Conservation (phyloP, 2,113 vertebrate species). For the Morone chrysops region DNA sequence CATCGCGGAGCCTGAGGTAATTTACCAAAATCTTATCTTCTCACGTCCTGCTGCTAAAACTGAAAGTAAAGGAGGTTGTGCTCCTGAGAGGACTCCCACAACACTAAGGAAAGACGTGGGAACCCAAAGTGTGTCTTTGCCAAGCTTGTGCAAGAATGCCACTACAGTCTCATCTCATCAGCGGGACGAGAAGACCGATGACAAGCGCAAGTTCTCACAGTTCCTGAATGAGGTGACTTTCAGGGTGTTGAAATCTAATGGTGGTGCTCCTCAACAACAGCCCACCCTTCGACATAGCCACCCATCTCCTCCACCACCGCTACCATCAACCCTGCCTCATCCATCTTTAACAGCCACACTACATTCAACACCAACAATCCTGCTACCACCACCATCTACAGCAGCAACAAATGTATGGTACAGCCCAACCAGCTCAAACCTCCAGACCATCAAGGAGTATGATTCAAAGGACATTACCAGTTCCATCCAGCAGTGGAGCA, state of each 20-base stretch:
- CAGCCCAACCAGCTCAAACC: slow-evolving; percentile 57
- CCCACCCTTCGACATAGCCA: slow-evolving; percentile 39
- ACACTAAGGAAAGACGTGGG: slow-evolving; percentile 41
- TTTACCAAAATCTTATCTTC: slow-evolving; percentile 79
- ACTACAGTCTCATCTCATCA: slow-evolving; percentile 70
- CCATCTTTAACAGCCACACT: background rate
- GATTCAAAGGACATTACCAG: slow-evolving; percentile 59
- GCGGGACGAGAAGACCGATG: slow-evolving; percentile 79
- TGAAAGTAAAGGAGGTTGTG: slow-evolving; percentile 46
- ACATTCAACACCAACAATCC: slow-evolving; percentile 44
- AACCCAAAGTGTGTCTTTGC: slow-evolving; percentile 64
- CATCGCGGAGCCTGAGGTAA: slow-evolving; percentile 72
- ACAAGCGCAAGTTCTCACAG: slow-evolving; percentile 90
- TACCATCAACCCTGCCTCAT: slow-evolving; percentile 34
- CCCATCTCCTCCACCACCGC: slow-evolving; percentile 39
- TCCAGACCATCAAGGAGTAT: slow-evolving; percentile 68
- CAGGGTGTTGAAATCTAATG: slow-evolving; percentile 87
- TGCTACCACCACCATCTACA: background rate
- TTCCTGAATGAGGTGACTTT: slow-evolving; percentile 92
- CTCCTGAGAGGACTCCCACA: slow-evolving; percentile 40
- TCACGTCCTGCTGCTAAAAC: slow-evolving; percentile 26
- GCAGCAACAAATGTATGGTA: slow-evolving; percentile 52
- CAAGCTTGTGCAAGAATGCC: slow-evolving; percentile 65
- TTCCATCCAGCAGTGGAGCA: slow-evolving; percentile 72
- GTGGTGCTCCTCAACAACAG: slow-evolving; percentile 70